Evolutionary conservation across 92 coral and sea anemone species (phyloP), one percentile per base, ranked within the genome.

Genomic region (Plumapathes pennacea): DNA sequence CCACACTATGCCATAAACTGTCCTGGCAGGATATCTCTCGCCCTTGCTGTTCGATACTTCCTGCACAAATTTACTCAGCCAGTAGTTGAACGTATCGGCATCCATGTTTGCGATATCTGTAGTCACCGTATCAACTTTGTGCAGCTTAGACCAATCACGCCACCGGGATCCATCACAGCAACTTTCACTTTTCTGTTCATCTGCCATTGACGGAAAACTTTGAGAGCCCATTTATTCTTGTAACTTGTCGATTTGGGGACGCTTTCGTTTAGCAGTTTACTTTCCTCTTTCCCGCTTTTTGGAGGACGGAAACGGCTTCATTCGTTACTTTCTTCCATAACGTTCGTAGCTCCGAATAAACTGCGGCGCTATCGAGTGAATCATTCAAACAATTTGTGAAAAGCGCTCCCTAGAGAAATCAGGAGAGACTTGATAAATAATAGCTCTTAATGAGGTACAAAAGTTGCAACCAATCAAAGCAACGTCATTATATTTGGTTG

Each of bases 21-120:
- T 65, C 62, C 64, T 67, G 30, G 74, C 64, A 52, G 74, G 74
- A 54, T 67, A 53, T 54, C 38, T 38, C 67, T 69, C 38, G n/a
- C 71, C 79, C 40, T 72, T 34, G 54, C 71, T 72, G 54, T 70
- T 57, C 77, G 76, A 64, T 38, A 57, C 64, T 64, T 74, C 81
- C 64, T 74, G 65, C 54, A 74, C 74, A 63, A 74, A 75, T 64
- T 66, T 56, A 65, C 67, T 54, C 57, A 75, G 75, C 82, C 82
- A 75, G 74, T 54, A 67, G 82, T 66, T 67, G 39, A 53, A 67
- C 42, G 81, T 22, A 58, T 54, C 50, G 71, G 74, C 81, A 60
- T 72, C 69, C 80, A 61, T 61, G 21, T 42, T 54, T 67, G 54
- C 64, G 34, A 54, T 42, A 67, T 48, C 67, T 47, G 54, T 59